Evolutionary conservation across 1,140 invertebrate species (phyloP).

Genomic region (Tetragnatha versicolor): DNA sequence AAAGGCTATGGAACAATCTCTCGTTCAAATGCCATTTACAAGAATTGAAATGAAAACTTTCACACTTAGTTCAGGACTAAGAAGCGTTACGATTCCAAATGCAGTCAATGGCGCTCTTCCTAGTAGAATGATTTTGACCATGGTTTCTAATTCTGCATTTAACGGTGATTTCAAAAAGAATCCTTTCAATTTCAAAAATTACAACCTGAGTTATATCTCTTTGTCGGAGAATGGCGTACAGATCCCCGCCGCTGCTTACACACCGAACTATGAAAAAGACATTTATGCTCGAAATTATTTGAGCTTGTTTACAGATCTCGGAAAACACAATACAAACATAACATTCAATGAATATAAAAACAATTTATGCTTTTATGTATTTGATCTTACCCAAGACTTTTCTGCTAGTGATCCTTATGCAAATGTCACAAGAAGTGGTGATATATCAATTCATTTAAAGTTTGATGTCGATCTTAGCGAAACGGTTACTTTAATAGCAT

Average conservation of each 20-base stretch:
- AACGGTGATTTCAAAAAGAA: slow-evolving; percentile 2
- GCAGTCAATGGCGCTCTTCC: neutral
- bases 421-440: neutral
- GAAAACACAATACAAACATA: no score
- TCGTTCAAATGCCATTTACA: slow-evolving; percentile 1
- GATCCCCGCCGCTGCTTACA: no score
- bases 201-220: no score
- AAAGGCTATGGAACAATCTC: neutral
- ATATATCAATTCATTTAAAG: neutral
- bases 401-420: neutral
- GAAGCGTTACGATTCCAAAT: neutral
- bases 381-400: neutral
- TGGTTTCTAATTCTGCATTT: neutral
- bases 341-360: neutral
- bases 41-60: neutral
- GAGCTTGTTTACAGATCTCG: no score
- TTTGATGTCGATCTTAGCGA: neutral
- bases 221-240: no score
- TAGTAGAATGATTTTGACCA: neutral
- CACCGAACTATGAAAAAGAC: no score
- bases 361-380: neutral
- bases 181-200: slow-evolving; percentile 1
- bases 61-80: neutral
- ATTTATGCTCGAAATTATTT: no score
- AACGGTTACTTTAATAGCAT: neutral